Conservation (phyloP, 2,113 vertebrate genomes). For the Saimiri boliviensis region DNA sequence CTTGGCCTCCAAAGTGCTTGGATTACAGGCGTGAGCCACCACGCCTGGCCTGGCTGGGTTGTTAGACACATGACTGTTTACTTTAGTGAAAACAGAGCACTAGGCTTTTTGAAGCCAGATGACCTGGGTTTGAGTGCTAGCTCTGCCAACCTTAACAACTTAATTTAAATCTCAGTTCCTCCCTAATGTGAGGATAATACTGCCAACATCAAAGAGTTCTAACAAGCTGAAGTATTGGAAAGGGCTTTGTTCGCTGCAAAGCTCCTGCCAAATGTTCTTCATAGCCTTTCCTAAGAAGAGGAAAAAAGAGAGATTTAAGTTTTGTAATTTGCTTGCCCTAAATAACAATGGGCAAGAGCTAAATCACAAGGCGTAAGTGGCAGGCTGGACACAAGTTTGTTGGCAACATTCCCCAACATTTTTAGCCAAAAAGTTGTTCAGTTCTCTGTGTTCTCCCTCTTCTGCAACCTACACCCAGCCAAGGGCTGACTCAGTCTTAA, state of each 20-base stretch:
- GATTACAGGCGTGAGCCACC: no score
- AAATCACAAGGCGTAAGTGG: background rate
- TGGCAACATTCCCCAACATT: background rate
- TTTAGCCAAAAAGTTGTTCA: slow-evolving; percentile 6
- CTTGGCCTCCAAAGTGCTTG: no score
- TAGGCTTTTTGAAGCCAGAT: background rate
- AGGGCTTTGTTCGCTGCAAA: background rate
- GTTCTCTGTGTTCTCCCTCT: background rate
- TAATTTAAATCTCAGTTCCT: background rate
- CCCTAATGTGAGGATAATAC: background rate
- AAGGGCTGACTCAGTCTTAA: background rate
- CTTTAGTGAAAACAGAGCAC: background rate
- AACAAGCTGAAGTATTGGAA: background rate
- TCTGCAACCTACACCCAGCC: background rate
- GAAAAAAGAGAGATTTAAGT: background rate
- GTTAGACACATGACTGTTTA: background rate
- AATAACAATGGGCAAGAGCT: background rate
- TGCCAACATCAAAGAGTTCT: background rate
- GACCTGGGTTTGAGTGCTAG: background rate
- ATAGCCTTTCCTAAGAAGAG: background rate
- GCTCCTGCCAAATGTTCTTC: background rate
- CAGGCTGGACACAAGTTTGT: background rate
- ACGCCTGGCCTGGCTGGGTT: no score
- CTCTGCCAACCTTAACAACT: background rate
- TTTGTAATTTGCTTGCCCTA: slow-evolving; percentile 40